Conservation (phyloP, 2,797 vertebrate genomes). For the Pipistrellus pipistrellus region DNA sequence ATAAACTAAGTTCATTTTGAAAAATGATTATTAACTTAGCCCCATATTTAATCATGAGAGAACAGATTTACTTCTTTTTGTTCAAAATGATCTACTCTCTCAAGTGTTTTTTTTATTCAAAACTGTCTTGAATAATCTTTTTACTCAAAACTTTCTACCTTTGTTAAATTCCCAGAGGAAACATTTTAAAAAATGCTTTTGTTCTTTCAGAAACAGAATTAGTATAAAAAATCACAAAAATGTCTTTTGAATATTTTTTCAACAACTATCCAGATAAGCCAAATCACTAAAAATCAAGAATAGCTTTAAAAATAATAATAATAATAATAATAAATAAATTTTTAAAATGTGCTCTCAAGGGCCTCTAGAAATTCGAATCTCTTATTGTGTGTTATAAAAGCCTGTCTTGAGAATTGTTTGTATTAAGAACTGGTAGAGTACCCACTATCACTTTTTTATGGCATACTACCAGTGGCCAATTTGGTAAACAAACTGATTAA, state of each 20-base stretch:
- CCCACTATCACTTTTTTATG: slow-evolving; percentile 55
- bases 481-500: slow-evolving; percentile 65
- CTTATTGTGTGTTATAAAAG: background rate
- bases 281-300: slow-evolving; percentile 58
- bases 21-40: slow-evolving; percentile 30
- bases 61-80: background rate
- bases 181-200: slow-evolving; percentile 55
- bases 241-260: slow-evolving; percentile 53
- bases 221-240: slow-evolving; percentile 47
- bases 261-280: background rate
- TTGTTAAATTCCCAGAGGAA: slow-evolving; percentile 55
- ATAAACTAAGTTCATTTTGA: slow-evolving; percentile 47
- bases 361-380: background rate
- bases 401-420: background rate
- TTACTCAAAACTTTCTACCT: slow-evolving; percentile 45
- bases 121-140: slow-evolving; percentile 1
- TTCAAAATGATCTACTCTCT: background rate
- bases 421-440: slow-evolving; percentile 2
- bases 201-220: slow-evolving; percentile 58
- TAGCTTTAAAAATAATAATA: background rate
- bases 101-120: slow-evolving; percentile 52
- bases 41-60: slow-evolving; percentile 14
- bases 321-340: no score
- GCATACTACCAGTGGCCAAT: background rate
- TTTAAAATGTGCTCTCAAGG: background rate